Conservation (phyloP, 2,113 vertebrate species). For the Proteles cristata region DNA sequence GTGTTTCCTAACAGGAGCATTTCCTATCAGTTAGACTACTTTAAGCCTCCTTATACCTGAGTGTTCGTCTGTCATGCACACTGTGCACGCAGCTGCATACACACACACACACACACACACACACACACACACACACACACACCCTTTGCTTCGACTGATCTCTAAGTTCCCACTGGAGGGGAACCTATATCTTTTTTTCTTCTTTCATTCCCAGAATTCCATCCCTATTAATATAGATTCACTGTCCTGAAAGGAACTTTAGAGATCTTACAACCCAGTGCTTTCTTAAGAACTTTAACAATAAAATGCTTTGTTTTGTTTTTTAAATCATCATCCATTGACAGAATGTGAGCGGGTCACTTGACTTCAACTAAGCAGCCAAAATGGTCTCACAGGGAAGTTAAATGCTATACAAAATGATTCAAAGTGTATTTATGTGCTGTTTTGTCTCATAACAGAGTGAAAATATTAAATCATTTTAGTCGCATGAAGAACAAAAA, state of each 20-base stretch:
- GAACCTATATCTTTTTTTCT: background rate
- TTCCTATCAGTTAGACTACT: background rate
- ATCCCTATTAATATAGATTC: background rate
- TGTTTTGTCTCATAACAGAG: background rate
- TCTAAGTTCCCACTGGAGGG: background rate
- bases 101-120: background rate
- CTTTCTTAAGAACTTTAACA: background rate
- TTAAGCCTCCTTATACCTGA: background rate
- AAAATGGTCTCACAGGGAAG: background rate
- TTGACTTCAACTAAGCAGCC: background rate
- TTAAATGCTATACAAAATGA: background rate
- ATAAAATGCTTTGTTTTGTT: background rate
- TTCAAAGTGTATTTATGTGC: background rate
- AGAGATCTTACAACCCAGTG: background rate
- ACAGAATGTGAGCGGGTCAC: background rate
- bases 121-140: background rate
- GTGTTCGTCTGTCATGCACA: background rate
- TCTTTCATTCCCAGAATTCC: constrained; percentile 11
- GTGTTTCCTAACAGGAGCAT: background rate
- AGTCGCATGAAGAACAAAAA: background rate
- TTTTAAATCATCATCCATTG: background rate
- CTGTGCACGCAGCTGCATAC: background rate
- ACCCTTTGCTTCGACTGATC: background rate
- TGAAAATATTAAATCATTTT: background rate
- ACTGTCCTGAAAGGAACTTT: background rate